Base-by-base conservation (phyloP, 2,797 vertebrate species). In the Catharus ustulatus region DNA sequence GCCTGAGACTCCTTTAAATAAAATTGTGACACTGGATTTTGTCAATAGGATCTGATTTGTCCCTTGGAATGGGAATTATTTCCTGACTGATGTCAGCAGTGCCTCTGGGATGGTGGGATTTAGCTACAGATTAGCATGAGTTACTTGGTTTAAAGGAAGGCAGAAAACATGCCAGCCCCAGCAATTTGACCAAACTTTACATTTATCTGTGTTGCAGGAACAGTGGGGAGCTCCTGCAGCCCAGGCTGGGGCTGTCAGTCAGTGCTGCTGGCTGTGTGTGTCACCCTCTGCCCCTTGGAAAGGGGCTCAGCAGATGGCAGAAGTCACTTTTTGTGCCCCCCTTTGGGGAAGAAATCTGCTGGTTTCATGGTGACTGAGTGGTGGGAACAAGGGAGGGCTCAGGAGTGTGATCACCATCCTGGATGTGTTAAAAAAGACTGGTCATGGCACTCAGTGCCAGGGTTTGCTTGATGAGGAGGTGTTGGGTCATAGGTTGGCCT, bases 61-160 rank as follows among this genome's bases (percentile, higher is more conserved):
- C 55, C 48, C 40, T 45, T 45, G 75, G 48, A 91, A 67, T 14
- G 21, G 75, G 87, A 91, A 73, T 93, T 30, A n/a, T 13, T 87
- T 78, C 43, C 55, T 66, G 76, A 23, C 11, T 51, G 84, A 30
- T 94, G 75, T 32, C 80, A 68, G 76, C 42, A 61, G 49, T 40
- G 64, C 46, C 62, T 68, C 57, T 68, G 52, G 2, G 38, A 11
- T 49, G 48, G 38, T 24, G 76, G 79, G 64, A 40, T 87, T 94
- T 74, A 49, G 67, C 67, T 94, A 81, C 55, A 73, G 67, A 57
- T 94, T 45, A 75, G 54, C 48, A 24, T 18, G 48, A 79, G 64
- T 40, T 83, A 14, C 68, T 83, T 91, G 74, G 11, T 62, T 69
- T 82, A 42, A 75, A 68, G 62, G 64, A n/a, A 49, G 58, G 48